Base-by-base conservation (phyloP, 2,113 vertebrate genomes). In the Paramormyrops kingsleyae region DNA sequence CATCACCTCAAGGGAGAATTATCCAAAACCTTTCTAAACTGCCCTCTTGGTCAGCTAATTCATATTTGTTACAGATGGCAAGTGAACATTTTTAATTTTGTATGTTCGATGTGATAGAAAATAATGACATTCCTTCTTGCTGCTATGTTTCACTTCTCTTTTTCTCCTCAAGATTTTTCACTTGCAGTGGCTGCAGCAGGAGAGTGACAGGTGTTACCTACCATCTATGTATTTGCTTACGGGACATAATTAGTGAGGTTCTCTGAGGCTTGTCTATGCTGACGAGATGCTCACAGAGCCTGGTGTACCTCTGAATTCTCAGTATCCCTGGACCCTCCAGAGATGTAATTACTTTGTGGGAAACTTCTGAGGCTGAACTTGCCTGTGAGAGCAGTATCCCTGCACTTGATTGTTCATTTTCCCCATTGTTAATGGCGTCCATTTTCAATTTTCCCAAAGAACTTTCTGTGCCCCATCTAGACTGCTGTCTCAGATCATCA, bases 301-400 rank as follows among this genome's bases (percentile, higher is more conserved):
- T 90, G 86, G 89, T 92, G 90, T 92, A 89, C 92, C 92, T 91
- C 89, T 91, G 89, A 31, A 31, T 86, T 56, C n/a, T 56, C 85
- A 90, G 92, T 91, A 88, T 83, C 90, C 90, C 90, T 92, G 92
- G 92, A 94, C 94, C 91, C 94, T 94, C 94, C 1, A 89, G 94
- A 95, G 95, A 95, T 94, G 93, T 93, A 94, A 96, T 95, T 95
- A 96, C 93, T 93, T 93, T 94, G 92, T 93, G 93, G 93, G 93
- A 94, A 92, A 92, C 93, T 94, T 94, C 93, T 94, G 92, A 94
- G 93, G 93, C 91, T 92, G 90, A 88, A 89, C 92, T 92, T 92
- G 89, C 89, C 91, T 5, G 93, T 93, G 92, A 94, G 93, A 90
- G 91, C 88, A 92, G 93, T 90, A 93, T 90, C 91, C 91, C 90